Evolutionary conservation across 2,797 vertebrate species (phyloP).

Genomic region (Iguana delicatissima): DNA sequence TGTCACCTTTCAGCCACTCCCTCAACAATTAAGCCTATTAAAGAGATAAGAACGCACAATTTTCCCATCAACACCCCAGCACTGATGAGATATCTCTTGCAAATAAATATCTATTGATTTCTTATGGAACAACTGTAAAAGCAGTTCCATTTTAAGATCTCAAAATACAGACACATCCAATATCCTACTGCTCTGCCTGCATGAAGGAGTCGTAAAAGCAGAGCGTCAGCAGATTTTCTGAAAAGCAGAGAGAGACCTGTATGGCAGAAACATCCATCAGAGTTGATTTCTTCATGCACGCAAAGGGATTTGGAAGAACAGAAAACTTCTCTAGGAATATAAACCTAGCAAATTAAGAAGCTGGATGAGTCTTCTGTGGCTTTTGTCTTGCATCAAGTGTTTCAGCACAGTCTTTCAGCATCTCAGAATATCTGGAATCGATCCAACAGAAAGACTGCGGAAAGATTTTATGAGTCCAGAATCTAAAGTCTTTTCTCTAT

Average conservation of each 20-base stretch:
- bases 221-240: constrained; percentile 62
- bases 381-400: constrained; percentile 43
- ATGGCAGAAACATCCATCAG: constrained; percentile 30
- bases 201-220: constrained; percentile 40
- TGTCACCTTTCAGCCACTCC: constrained; percentile 42
- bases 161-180: constrained; percentile 15
- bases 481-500: constrained; percentile 11
- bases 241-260: constrained; percentile 44
- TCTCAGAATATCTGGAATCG: not conserved
- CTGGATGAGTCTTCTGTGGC: constrained; percentile 43
- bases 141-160: constrained; percentile 35
- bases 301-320: constrained; percentile 46
- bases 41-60: constrained; percentile 56
- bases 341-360: constrained; percentile 46
- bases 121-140: constrained; percentile 48
- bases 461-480: constrained; percentile 5
- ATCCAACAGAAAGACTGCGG: constrained; percentile 13
- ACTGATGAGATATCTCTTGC: constrained; percentile 47
- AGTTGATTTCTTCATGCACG: constrained; percentile 48
- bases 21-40: constrained; percentile 60
- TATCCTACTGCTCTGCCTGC: constrained; percentile 50
- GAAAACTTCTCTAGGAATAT: constrained; percentile 28
- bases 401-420: constrained; percentile 37
- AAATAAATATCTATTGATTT: constrained; percentile 57
- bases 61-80: constrained; percentile 57